phyloP scores from a whole-genome alignment of 1,140 invertebrate species.

The Hormaphis cornu region DNA sequence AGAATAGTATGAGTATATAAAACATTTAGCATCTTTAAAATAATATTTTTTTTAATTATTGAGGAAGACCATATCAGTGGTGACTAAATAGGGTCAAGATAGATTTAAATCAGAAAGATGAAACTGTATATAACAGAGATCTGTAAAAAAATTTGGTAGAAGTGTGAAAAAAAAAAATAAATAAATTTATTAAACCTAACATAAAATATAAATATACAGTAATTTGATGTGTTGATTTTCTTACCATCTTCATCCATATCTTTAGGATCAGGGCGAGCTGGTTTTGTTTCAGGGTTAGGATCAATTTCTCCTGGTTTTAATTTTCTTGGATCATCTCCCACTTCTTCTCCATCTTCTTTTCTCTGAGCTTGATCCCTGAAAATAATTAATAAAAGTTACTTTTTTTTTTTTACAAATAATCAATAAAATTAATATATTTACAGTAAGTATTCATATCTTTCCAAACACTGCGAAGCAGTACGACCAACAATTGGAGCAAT shows the following conservation, averaged over 20 bases:
- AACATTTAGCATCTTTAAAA: no score
- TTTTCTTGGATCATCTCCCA: constrained; percentile 87
- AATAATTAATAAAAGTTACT: constrained; percentile 31
- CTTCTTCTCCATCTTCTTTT: constrained; percentile 89
- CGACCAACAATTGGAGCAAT: constrained; percentile 98
- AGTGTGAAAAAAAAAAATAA: no score
- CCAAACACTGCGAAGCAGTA: constrained; percentile 96
- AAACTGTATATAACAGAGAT: no score
- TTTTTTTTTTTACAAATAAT: not conserved
- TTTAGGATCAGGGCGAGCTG: constrained; percentile 96
- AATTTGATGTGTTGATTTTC: no score
- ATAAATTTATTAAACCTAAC: no score
- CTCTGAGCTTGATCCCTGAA: constrained; percentile 93
- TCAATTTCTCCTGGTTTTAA: constrained; percentile 98
- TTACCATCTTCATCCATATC: constrained; percentile 99
- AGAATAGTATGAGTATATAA: no score
- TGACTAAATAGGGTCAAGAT: no score
- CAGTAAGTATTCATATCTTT: constrained; percentile 93
- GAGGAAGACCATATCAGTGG: no score
- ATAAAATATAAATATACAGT: no score
- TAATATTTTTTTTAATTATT: no score
- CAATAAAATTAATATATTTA: constrained; percentile 44
- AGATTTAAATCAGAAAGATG: no score
- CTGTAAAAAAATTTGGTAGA: no score
- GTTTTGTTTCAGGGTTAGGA: constrained; percentile 99